phyloP scores from a whole-genome alignment of 2,797 vertebrate genomes.

The Lagodon rhomboides region DNA sequence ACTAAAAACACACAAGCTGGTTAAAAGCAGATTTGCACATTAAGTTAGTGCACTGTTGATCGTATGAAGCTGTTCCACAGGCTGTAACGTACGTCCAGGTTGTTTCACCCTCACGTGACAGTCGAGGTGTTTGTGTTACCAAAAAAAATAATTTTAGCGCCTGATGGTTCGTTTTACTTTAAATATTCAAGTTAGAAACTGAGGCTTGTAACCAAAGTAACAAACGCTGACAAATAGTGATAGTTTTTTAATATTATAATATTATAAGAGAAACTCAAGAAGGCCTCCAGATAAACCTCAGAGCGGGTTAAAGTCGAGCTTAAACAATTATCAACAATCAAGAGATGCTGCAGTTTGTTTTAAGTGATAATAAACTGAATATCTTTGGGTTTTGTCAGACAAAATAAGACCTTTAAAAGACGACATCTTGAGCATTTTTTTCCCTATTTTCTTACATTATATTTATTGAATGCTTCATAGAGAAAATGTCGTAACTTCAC shows the following conservation, averaged over 20 bases:
- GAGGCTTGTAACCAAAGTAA: background rate
- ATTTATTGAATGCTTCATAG: no score
- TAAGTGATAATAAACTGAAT: background rate
- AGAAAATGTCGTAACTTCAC: no score
- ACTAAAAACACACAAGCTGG: constrained; percentile 13
- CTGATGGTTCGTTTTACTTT: background rate
- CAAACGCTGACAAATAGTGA: background rate
- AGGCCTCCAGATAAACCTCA: background rate
- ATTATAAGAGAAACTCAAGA: background rate
- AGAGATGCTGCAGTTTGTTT: background rate
- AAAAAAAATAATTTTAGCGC: background rate
- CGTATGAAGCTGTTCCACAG: constrained; percentile 17
- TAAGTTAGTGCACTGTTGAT: constrained; percentile 30
- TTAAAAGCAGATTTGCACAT: constrained; percentile 52
- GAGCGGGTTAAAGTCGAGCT: background rate
- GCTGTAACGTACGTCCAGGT: constrained; percentile 41
- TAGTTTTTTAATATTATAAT: background rate
- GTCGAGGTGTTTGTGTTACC: background rate
- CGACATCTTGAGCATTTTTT: no score
- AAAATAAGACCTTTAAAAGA: no score
- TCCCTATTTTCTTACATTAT: no score
- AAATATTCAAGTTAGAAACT: background rate
- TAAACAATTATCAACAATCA: background rate
- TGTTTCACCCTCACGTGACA: constrained; percentile 20
- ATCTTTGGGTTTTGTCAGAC: background rate